Base-by-base conservation (phyloP, 1,140 invertebrate species). In the Drosophila oshimai region DNA sequence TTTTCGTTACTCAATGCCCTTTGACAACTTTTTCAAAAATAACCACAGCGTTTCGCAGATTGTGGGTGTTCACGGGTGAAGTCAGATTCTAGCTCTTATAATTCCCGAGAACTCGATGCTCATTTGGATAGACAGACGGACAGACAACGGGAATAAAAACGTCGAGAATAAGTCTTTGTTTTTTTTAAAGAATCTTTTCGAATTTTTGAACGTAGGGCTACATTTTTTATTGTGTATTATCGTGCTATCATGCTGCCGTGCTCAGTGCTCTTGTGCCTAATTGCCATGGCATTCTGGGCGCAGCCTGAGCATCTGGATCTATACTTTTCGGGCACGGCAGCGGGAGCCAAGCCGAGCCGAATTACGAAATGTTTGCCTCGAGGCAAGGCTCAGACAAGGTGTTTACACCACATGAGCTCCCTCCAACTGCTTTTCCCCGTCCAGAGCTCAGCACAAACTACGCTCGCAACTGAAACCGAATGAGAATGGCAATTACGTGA, bases 401-500 rank as follows among this genome's bases (percentile, higher is more conserved):
- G 62, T 67, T 67, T 67, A 67, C 62, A 65, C 60, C 60, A 29
- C 60, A 33, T 18, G 58, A 60, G 45, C 28, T 13, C 58, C 33
- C 26, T 33, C 22, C 13, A 6, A 31, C 15, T 6, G 7, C 5
- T 20, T 44, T 34, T 9, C 13, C 34, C 47, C 24, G 4, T 13
- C n/a, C 41, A 12, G 55, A 33, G 26, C 17, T 6, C 7, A 24
- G 22, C 58, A 12, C 7, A 47, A 65, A 64, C 61, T 65, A 65
- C 58, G 49, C 18, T 64, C 26, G 24, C 41, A 67, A 41, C 58
- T 50, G 60, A 67, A 65, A 50, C 44, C 60, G 58, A 67, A 50
- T 65, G 62, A 67, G 62, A 33, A 67, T 49, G 62, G 62, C 62
- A 67, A 67, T 67, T 67, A 67, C 62, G 62, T 67, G 60, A 67